phyloP scores from a whole-genome alignment of 2,888 invertebrate genomes.

The Cyrtodaria siliqua region DNA sequence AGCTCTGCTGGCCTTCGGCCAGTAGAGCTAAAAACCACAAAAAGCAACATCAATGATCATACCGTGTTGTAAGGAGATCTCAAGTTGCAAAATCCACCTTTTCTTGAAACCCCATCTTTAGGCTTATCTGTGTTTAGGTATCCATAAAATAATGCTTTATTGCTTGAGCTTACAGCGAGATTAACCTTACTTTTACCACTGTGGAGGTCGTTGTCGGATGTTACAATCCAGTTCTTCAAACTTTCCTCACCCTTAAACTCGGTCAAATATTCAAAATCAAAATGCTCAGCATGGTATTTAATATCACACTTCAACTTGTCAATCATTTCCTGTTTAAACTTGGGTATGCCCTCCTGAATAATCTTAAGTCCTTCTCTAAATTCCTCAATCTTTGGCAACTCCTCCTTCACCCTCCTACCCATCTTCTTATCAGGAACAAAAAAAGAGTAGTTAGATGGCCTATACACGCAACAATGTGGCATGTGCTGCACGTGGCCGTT shows the following conservation, averaged over 20 bases:
- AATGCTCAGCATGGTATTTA: conserved; percentile 82
- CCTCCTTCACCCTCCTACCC: neutral
- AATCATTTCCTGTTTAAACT: conserved; percentile 88
- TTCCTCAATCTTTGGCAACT: conserved; percentile 5
- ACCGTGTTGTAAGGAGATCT: conserved; percentile 88
- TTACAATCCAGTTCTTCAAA: conserved; percentile 89
- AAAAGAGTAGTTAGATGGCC: too few species aligned
- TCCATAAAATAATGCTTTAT: conserved; percentile 85
- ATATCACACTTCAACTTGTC: conserved; percentile 90
- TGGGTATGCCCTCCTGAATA: conserved; percentile 38
- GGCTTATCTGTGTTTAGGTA: conserved; percentile 88
- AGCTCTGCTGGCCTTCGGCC: too few species aligned
- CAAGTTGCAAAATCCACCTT: conserved; percentile 94
- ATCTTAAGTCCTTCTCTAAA: conserved; percentile 35
- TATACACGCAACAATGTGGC: too few species aligned
- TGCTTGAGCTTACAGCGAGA: conserved; percentile 89
- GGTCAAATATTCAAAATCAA: conserved; percentile 92
- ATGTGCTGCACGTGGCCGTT: too few species aligned
- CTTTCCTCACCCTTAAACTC: conserved; percentile 89
- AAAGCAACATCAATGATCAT: conserved; percentile 11
- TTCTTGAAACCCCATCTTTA: conserved; percentile 92
- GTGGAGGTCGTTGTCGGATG: conserved; percentile 93
- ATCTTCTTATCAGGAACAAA: too few species aligned
- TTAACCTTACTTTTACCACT: conserved; percentile 91
- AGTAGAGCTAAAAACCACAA: too few species aligned